Conservation (phyloP, 2,888 invertebrate species). For the Melanotus villosus region DNA sequence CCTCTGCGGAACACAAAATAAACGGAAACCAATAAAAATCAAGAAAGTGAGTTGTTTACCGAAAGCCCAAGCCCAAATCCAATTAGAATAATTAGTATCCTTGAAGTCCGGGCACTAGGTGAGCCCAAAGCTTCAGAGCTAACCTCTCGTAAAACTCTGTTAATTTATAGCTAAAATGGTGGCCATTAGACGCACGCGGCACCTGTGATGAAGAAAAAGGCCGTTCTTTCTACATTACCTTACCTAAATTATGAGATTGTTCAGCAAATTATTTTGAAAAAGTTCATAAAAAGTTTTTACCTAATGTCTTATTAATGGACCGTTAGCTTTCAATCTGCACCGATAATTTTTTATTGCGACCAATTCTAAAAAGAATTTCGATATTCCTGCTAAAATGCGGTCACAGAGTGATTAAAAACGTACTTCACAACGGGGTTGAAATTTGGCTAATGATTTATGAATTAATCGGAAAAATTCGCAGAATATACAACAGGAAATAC, state of each 20-base stretch:
- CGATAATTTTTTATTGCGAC: constrained; percentile 40
- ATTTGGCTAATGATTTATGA: constrained; percentile 11
- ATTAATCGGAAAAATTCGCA: constrained; percentile 13
- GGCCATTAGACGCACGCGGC: constrained; percentile 45
- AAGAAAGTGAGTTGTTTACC: constrained; percentile 41
- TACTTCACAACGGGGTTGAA: neutral
- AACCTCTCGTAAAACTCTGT: constrained; percentile 49
- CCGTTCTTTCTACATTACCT: constrained; percentile 39
- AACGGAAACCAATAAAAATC: constrained; percentile 42
- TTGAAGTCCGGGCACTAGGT: constrained; percentile 42
- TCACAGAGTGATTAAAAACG: constrained; percentile 2
- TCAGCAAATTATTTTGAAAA: constrained; percentile 41
- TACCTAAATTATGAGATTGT: constrained; percentile 42
- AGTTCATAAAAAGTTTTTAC: constrained; percentile 44
- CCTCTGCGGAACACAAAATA: constrained; percentile 24
- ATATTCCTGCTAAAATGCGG: constrained; percentile 20
- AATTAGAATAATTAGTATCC: constrained; percentile 48
- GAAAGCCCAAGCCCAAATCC: constrained; percentile 38
- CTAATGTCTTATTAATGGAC: constrained; percentile 43
- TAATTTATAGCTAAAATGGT: constrained; percentile 50
- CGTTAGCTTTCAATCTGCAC: constrained; percentile 33
- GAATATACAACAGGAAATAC: neutral
- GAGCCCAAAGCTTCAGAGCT: constrained; percentile 33
- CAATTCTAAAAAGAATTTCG: constrained; percentile 23
- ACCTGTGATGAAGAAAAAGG: constrained; percentile 46